Evolutionary conservation across 1,140 invertebrate genomes (phyloP).

Genomic region (Riptortus pedestris): DNA sequence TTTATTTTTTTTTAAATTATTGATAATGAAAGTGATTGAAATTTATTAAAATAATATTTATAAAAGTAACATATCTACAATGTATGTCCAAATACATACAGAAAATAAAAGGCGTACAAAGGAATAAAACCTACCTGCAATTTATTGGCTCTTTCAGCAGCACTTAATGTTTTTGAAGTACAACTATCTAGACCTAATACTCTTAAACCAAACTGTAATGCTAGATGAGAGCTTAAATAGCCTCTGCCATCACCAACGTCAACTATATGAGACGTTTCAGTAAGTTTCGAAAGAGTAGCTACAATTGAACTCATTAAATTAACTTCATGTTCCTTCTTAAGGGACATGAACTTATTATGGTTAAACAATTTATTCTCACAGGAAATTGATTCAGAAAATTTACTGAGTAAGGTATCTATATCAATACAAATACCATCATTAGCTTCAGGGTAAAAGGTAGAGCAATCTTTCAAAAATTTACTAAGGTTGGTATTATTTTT

Average conservation of each 20-base stretch:
- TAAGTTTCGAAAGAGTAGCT: constrained; percentile 35
- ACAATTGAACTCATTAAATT: constrained; percentile 46
- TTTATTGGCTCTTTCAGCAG: constrained; percentile 48
- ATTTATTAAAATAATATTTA: too few relatives aligned
- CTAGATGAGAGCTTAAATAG: constrained; percentile 63
- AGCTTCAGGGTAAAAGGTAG: constrained; percentile 30
- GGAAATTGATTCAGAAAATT: constrained; percentile 37
- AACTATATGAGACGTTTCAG: constrained; percentile 45
- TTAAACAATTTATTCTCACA: constrained; percentile 37
- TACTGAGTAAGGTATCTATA: constrained; percentile 29
- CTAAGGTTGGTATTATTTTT: background rate
- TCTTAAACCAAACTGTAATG: constrained; percentile 54
- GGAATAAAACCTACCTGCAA: constrained; percentile 42
- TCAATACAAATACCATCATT: background rate
- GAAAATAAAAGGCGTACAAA: background rate
- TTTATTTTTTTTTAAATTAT: too few relatives aligned
- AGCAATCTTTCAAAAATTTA: constrained; percentile 32
- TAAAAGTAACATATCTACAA: too few relatives aligned
- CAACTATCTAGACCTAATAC: constrained; percentile 71
- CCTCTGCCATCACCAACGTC: constrained; percentile 82
- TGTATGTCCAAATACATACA: too few relatives aligned
- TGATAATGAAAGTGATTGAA: too few relatives aligned
- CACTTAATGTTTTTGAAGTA: constrained; percentile 49
- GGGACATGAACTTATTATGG: constrained; percentile 39
- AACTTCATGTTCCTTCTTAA: constrained; percentile 78